Percentiles rank a stretch among this genome's conserved stretches.
Evolutionary conservation across 2,113 vertebrate species (phyloP).

Genomic region (Atherinomorus stipes): DNA sequence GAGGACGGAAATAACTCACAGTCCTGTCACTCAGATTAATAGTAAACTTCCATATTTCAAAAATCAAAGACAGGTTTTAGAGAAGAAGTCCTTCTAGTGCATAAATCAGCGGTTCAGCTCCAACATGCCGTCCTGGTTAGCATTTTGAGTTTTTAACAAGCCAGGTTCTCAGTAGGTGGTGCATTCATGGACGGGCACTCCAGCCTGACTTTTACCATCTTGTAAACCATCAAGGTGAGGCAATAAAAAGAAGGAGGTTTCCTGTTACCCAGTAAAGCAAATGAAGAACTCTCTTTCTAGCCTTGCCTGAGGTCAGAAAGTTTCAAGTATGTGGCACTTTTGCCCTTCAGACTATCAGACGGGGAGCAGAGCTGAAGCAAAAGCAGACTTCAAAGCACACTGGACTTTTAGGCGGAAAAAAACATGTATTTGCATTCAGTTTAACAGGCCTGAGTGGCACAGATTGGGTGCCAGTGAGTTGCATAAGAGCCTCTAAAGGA

Average conservation of each 20-base stretch:
- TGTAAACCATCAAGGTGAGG: slow-evolving; percentile 79
- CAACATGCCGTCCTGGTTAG: slow-evolving; percentile 31
- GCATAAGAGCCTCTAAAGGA: slow-evolving; percentile 55
- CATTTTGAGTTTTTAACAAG: slow-evolving; percentile 66
- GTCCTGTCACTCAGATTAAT: slow-evolving; percentile 24
- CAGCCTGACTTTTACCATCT: slow-evolving; percentile 69
- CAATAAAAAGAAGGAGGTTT: slow-evolving; percentile 79
- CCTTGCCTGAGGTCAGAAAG: slow-evolving; percentile 46
- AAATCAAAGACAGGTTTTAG: slow-evolving; percentile 20
- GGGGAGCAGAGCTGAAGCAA: slow-evolving; percentile 10
- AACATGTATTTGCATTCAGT: slow-evolving; percentile 56
- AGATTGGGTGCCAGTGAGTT: slow-evolving; percentile 49
- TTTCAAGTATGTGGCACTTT: slow-evolving; percentile 35
- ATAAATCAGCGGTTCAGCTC: slow-evolving; percentile 47
- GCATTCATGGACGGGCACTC: slow-evolving; percentile 64
- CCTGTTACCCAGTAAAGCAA: slow-evolving; percentile 80
- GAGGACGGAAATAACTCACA: slow-evolving; percentile 44
- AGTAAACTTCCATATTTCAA: slow-evolving; percentile 29
- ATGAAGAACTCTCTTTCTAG: slow-evolving; percentile 56
- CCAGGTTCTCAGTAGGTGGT: slow-evolving; percentile 69
- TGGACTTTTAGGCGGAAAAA: slow-evolving; percentile 15
- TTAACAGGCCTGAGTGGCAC: slow-evolving; percentile 27
- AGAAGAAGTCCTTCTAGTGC: neutral
- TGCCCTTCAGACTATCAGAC: slow-evolving; percentile 32
- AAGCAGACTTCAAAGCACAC: slow-evolving; percentile 60